Base-by-base conservation (phyloP, 1,140 invertebrate species). In the Sitobion miscanthi region DNA sequence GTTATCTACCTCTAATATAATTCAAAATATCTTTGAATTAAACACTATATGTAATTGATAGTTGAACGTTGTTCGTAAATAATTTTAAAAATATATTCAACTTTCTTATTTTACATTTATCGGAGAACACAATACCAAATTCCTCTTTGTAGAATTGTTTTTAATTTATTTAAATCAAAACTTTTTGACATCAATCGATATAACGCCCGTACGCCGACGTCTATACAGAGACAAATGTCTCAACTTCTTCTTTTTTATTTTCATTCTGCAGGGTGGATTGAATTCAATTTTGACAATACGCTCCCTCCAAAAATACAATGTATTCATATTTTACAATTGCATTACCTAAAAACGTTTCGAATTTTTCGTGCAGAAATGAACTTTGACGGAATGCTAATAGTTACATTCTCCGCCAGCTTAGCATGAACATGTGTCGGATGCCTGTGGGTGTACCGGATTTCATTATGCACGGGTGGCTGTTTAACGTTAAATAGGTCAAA, bases 101-200 rank as follows among this genome's bases (percentile, higher is more conserved):
- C 8, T 85, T 42, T 85, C 4, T 77, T n/a, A 17, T 85, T 45
- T 45, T 11, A 42, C 83, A 7, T 85, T 85, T 42, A 85, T 42
- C 83, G 7, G 83, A 85, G 42, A 85, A 85, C 42, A 85, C 2
- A 4, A 11, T 45, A 42, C 9, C 5, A 85, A 4, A 85, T 85
- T 85, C 30, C 30, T 35, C 30, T 77, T 30, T 77, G n/a, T 21
- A 49, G 14, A 62, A 62, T 62, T 49, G 30, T 90, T 90, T 90
- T 62, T 62, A 35, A 90, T 90, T 62, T 90, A 90, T 90, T 57
- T 62, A 90, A 90, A 90, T 90, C 54, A 90, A 90, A 90, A 62
- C 89, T 62, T 42, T 90, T 88, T 49, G 86, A 88, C 47, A 88
- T 88, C 62, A 88, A 88, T 88, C 30, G 86, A 88, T 49, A 30